Evolutionary conservation across 1,140 invertebrate genomes (phyloP).

Genomic region (Drosophila parvula): DNA sequence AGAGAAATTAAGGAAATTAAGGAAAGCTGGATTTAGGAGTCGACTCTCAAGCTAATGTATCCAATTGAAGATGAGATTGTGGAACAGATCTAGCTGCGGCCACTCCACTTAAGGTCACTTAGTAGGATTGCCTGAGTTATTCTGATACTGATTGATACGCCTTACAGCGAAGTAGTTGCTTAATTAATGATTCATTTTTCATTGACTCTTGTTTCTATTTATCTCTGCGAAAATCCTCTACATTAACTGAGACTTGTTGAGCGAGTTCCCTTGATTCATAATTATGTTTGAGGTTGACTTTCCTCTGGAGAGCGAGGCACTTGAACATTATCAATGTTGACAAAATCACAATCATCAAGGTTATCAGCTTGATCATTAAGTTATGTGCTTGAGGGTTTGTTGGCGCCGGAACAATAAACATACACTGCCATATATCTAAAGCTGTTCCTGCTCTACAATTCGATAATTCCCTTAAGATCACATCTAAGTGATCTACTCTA

Average conservation of each 20-base stretch:
- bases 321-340: slow-evolving; percentile 16
- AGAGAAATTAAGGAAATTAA: background rate
- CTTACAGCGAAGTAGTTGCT: background rate
- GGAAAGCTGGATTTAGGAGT: background rate
- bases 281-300: slow-evolving; percentile 3
- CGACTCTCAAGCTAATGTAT: background rate
- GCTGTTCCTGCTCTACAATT: background rate
- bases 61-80: slow-evolving; percentile 1
- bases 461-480: background rate
- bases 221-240: background rate
- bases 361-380: slow-evolving; percentile 22
- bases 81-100: background rate
- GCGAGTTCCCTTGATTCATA: background rate
- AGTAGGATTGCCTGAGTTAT: background rate
- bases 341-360: slow-evolving; percentile 22
- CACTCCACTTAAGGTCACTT: background rate
- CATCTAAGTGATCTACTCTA: background rate
- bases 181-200: background rate
- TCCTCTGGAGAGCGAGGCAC: slow-evolving; percentile 11
- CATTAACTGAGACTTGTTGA: too few species aligned
- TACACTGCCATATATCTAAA: background rate
- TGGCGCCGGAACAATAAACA: background rate
- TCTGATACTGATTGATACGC: background rate
- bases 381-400: background rate
- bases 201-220: background rate